Evolutionary conservation across 1,140 invertebrate genomes (phyloP), one percentile per base, ranked within the genome.

Genomic region (Drosophila equinoxialis): DNA sequence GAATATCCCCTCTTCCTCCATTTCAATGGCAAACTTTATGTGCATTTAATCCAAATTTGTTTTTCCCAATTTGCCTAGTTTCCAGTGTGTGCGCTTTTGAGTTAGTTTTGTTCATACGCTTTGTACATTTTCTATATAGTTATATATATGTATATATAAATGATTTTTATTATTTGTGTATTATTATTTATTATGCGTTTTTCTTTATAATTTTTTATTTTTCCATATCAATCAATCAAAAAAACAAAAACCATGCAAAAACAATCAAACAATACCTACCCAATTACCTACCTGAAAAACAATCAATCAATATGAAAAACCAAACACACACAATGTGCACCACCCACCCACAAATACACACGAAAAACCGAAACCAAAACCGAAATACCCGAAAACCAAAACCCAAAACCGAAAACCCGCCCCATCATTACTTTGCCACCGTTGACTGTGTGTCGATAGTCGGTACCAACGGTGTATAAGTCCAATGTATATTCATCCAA

Each of bases 401-500:
- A 70, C 23, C 23, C 23, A 57, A 77, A 68, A 61, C 51, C 58
- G 71, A 76, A 77, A 57, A 62, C 48, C 55, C 39, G 14, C 30
- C 59, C 42, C 66, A 17, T n/a, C 26, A 61, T 45, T 61, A 55
- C 66, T 59, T 13, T 60, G 69, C 78, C 84, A 68, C 90, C 90
- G 90, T 86, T 77, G 87, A 68, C 90, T 91, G 87, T 86, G 90
- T 86, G 84, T 84, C 90, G 84, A 74, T 76, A 92, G 91, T 90
- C 91, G 78, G 83, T 91, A 71, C 89, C 91, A 65, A 85, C 81
- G 81, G 74, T 92, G 69, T 89, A 92, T 65, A 91, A 91, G 79
- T 91, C 86, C 63, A 73, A 71, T 76, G 82, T 58, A 59, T 68
- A 80, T 65, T 90, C 86, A 78, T 84, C 84, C 74, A 75, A 80